These are phyloP conservation scores for Ramazzottius varieornatus DNA, from an alignment of 2,888 invertebrate genomes.

Conservation along the genomic window DNA sequence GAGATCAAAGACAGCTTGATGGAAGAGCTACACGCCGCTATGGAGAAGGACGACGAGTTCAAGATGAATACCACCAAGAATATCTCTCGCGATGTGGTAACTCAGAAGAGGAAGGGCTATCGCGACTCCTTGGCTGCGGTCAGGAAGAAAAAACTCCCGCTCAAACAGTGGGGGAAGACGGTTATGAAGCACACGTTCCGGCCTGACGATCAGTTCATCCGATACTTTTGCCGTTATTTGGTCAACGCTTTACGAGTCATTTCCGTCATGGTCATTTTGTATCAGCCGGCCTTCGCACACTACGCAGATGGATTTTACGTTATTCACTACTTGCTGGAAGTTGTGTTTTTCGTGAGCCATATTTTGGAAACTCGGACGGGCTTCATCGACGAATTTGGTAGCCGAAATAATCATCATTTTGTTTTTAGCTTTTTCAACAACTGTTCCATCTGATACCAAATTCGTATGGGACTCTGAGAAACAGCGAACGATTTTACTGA, in stretches of 20 bases:
- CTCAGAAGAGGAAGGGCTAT: not conserved
- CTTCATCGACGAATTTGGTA: not conserved
- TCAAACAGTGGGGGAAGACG: not conserved
- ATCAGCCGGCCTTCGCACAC: not conserved
- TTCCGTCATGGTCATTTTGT: not conserved
- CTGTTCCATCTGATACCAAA: too few relatives aligned
- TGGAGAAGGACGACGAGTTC: not conserved
- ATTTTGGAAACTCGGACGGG: not conserved
- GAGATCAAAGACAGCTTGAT: slow-evolving; percentile 9
- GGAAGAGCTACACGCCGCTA: not conserved
- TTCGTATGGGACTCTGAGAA: too few relatives aligned
- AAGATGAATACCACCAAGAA: not conserved
- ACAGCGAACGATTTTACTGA: too few relatives aligned
- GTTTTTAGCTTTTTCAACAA: too few relatives aligned
- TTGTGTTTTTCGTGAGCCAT: not conserved
- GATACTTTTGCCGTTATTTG: not conserved
- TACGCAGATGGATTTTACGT: not conserved
- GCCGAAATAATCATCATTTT: too few relatives aligned
- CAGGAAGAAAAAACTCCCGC: not conserved
- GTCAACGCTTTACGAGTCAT: not conserved
- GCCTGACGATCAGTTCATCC: not conserved
- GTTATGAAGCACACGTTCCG: not conserved
- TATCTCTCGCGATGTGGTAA: not conserved
- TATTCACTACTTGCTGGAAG: not conserved
- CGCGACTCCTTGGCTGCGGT: not conserved